phyloP scores from a whole-genome alignment of 2,888 invertebrate genomes.

The Lucinisca nassula region DNA sequence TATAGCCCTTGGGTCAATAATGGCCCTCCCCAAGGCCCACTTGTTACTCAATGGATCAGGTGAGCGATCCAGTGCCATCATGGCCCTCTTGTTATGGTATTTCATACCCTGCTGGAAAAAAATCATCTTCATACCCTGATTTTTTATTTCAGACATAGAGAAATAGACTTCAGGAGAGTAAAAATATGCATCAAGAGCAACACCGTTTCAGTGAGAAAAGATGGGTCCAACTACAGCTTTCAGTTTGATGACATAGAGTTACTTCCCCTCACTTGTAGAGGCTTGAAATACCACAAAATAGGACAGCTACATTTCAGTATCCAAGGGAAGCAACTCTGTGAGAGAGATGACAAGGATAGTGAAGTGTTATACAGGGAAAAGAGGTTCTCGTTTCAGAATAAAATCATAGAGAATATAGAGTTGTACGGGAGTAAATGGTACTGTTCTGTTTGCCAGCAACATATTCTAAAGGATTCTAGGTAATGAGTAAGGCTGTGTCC shows the following conservation, averaged over 20 bases:
- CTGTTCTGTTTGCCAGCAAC: slow-evolving; percentile 77
- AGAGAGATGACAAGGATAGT: not conserved
- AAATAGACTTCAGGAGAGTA: slow-evolving; percentile 23
- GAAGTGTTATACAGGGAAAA: not conserved
- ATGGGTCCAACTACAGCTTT: slow-evolving; percentile 19
- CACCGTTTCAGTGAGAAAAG: slow-evolving; percentile 14
- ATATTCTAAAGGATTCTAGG: slow-evolving; percentile 63
- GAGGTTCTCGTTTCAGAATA: slow-evolving; percentile 49
- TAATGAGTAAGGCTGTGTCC: slow-evolving; percentile 8
- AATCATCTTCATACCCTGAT: no score
- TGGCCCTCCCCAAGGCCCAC: no score
- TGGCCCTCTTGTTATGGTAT: no score
- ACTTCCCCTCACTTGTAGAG: slow-evolving; percentile 73
- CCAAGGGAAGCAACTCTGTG: slow-evolving; percentile 25
- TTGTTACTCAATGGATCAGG: no score
- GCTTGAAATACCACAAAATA: slow-evolving; percentile 54
- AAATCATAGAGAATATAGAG: slow-evolving; percentile 70
- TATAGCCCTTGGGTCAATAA: no score
- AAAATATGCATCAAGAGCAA: slow-evolving; percentile 33
- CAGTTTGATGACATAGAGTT: slow-evolving; percentile 56
- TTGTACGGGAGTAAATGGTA: slow-evolving; percentile 74
- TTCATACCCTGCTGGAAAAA: no score
- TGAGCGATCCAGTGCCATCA: no score
- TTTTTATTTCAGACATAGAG: not conserved
- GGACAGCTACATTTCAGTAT: slow-evolving; percentile 69